phyloP scores from a whole-genome alignment of 2,113 vertebrate genomes.

The Bos taurus region DNA sequence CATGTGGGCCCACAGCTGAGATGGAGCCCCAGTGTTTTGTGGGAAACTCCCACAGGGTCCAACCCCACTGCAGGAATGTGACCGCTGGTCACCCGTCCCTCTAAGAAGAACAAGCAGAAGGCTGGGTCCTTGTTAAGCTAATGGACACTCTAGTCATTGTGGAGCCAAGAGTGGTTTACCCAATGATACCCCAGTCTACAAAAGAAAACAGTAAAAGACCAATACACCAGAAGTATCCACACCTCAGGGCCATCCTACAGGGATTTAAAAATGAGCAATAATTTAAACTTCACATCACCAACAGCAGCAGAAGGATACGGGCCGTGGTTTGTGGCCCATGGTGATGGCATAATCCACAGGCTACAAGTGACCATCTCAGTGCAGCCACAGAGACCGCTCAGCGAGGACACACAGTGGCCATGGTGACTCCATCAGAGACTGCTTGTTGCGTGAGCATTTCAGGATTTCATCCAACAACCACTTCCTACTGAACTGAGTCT shows the following conservation, averaged over 20 bases:
- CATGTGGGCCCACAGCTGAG: neutral
- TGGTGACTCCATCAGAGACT: neutral
- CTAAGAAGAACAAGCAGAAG: neutral
- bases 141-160: neutral
- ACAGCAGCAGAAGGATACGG: neutral
- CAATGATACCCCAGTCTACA: neutral
- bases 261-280: neutral
- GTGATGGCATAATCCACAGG: neutral
- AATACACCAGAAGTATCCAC: neutral
- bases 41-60: neutral
- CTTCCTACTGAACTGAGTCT: neutral
- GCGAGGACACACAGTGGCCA: accelerated
- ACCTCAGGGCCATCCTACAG: neutral
- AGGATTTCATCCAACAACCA: neutral
- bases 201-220: neutral
- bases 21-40: neutral
- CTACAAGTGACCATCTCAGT: neutral
- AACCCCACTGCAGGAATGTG: neutral
- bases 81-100: accelerated
- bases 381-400: accelerated
- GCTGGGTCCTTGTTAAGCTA: neutral
- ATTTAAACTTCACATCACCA: neutral
- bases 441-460: neutral
- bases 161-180: neutral
- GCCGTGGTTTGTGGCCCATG: neutral